A percentile compares a stretch with the other conserved stretches of the same genome.
phyloP scores from a whole-genome alignment of 2,888 invertebrate genomes.

The Gasteruption jaculator region DNA sequence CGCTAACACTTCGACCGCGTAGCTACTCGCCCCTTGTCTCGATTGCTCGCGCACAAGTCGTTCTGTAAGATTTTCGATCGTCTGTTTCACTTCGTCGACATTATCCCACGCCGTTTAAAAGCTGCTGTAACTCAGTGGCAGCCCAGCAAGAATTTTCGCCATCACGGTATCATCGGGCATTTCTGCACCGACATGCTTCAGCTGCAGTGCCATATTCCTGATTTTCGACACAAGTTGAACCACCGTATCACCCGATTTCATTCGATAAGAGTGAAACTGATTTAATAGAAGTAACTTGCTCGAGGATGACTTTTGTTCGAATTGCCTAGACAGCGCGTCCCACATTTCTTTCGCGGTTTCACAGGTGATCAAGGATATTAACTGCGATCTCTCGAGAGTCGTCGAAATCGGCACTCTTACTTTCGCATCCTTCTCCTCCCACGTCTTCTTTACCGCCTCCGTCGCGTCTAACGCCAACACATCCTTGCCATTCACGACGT shows the following conservation, averaged over 20 bases:
- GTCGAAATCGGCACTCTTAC: slow-evolving; percentile 21
- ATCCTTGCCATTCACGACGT: slow-evolving; percentile 15
- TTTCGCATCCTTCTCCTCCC: slow-evolving; percentile 21
- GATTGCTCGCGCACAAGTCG: slow-evolving; percentile 20
- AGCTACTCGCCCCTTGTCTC: slow-evolving; percentile 12
- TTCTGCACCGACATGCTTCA: slow-evolving; percentile 14
- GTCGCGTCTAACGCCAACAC: slow-evolving; percentile 5
- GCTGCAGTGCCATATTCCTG: slow-evolving; percentile 18
- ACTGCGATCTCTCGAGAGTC: slow-evolving; percentile 14
- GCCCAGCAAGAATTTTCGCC: slow-evolving; percentile 17
- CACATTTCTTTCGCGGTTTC: slow-evolving; percentile 28
- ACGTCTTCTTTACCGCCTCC: slow-evolving; percentile 10
- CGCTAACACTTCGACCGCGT: slow-evolving; percentile 14
- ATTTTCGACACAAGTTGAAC: slow-evolving; percentile 19
- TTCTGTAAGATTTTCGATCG: slow-evolving; percentile 21
- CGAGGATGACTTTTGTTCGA: slow-evolving; percentile 25
- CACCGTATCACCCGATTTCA: slow-evolving; percentile 18
- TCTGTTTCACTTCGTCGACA: slow-evolving; percentile 14
- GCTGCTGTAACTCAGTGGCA: slow-evolving; percentile 14
- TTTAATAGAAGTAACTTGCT: slow-evolving; percentile 20
- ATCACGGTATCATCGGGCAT: slow-evolving; percentile 16
- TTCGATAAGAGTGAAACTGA: slow-evolving; percentile 16
- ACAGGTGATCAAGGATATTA: slow-evolving; percentile 23
- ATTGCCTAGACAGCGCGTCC: slow-evolving; percentile 22
- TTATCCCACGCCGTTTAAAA: slow-evolving; percentile 20